A percentile compares a stretch with the other conserved stretches of the same genome.
phyloP scores from a whole-genome alignment of 2,113 vertebrate species.

The Solea solea region DNA sequence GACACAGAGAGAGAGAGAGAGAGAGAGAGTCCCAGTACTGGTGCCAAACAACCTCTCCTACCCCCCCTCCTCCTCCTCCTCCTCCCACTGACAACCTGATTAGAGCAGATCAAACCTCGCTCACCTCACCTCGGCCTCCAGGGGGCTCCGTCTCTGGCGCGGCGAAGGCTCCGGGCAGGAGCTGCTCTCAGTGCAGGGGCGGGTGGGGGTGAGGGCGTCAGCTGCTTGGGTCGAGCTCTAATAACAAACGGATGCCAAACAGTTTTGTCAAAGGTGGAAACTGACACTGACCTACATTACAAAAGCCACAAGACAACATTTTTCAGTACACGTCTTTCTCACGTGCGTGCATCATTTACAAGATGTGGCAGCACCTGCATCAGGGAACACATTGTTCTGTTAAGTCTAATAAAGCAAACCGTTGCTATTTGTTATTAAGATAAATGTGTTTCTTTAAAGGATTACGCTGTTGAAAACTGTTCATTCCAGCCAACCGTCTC shows the following conservation, averaged over 20 bases:
- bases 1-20: not conserved
- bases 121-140: constrained; percentile 46
- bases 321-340: constrained; percentile 22
- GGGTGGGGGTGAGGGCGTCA: not conserved
- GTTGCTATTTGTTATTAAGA: too few relatives aligned
- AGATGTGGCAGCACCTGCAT: too few relatives aligned
- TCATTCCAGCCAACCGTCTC: too few relatives aligned
- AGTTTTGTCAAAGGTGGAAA: constrained; percentile 47
- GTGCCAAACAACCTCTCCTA: constrained; percentile 44
- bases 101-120: constrained; percentile 52
- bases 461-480: too few relatives aligned
- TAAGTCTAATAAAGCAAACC: too few relatives aligned
- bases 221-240: constrained; percentile 19
- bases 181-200: not conserved
- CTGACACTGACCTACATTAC: constrained; percentile 64
- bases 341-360: constrained; percentile 5
- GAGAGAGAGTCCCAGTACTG: constrained; percentile 42
- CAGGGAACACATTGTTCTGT: too few relatives aligned
- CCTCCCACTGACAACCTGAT: constrained; percentile 58
- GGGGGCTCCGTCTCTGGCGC: constrained; percentile 25
- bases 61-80: constrained; percentile 4
- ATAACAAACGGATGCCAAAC: constrained; percentile 41
- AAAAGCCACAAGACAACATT: constrained; percentile 51
- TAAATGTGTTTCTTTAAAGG: too few relatives aligned
- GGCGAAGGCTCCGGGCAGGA: not conserved